phyloP scores from a whole-genome alignment of 2,797 vertebrate genomes.

The Myiotriccus ornatus region DNA sequence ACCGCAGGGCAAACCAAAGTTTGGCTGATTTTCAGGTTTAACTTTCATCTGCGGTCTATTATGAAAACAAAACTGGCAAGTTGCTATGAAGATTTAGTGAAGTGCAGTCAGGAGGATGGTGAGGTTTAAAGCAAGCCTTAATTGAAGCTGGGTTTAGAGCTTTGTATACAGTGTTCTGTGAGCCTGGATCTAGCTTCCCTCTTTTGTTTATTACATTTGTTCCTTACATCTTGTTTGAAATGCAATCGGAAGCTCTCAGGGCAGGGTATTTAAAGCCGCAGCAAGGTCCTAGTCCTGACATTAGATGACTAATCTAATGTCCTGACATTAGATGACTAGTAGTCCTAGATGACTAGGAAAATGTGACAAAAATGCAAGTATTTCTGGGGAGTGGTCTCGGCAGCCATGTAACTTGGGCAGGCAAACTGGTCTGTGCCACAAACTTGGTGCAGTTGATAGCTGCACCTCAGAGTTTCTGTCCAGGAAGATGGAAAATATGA shows the following conservation, averaged over 20 bases:
- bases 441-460: neutral
- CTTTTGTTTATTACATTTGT: neutral
- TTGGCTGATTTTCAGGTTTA: constrained; percentile 47
- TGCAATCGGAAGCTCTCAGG: neutral
- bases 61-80: constrained; percentile 35
- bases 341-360: neutral
- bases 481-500: neutral
- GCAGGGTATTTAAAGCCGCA: neutral
- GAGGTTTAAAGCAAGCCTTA: constrained; percentile 19
- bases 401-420: neutral
- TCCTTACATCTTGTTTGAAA: neutral
- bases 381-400: neutral
- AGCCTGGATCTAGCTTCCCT: neutral
- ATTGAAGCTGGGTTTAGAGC: neutral
- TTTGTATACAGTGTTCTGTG: neutral
- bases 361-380: neutral
- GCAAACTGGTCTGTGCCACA: neutral
- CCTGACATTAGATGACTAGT: neutral
- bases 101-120: neutral
- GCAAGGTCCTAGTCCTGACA: neutral
- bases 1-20: neutral
- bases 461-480: neutral
- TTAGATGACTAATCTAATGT: neutral
- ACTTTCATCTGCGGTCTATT: neutral
- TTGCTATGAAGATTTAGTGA: constrained; percentile 1